Evolutionary conservation across 1,140 invertebrate species (phyloP), one percentile per base, ranked within the genome.

Genomic region (Drosophila eugracilis): DNA sequence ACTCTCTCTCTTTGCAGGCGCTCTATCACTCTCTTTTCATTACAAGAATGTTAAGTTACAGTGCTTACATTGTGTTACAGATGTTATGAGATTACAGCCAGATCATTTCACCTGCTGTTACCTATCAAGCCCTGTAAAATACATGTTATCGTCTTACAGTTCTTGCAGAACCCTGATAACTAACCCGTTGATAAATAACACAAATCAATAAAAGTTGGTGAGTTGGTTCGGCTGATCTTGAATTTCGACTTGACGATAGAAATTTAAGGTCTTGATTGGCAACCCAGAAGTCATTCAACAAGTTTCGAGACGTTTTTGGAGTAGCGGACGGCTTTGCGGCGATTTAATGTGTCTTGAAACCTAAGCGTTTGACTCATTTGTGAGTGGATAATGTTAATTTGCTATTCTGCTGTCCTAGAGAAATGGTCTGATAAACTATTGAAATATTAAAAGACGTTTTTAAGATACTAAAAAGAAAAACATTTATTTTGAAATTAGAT

Each of bases 241-340:
- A 55, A 69, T 52, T 41, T 66, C 34, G 41, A 53, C 47, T 79
- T 84, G 71, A 57, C 54, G 50, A 75, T 78, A 84, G 52, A 81
- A 74, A 47, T 74, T 74, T 60, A 54, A 73, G 48, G 58, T 73
- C 55, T 73, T 73, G 70, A 54, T 54, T 73, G 67, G 69, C 70
- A 73, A 73, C 70, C 69, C 21, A 74, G 34, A 80, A 66, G 60
- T 58, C 50, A 78, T 63, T 75, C 47, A 66, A 84, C 78, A 60
- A 72, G 80, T 85, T 81, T 78, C 3, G 6, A 57, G 78, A 44
- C 69, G 54, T 52, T 72, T 73, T 76, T 65, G 32, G 60, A 54
- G 47, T 57, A 65, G 32, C 26, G 14, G 54, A 42, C 57, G 21
- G 53, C 42, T 65, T 60, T 75, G 6, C 12, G 36, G 19, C 19